These are phyloP conservation scores for Barbus barbus DNA, from an alignment of 2,113 vertebrate genomes.

Conservation along the genomic window DNA sequence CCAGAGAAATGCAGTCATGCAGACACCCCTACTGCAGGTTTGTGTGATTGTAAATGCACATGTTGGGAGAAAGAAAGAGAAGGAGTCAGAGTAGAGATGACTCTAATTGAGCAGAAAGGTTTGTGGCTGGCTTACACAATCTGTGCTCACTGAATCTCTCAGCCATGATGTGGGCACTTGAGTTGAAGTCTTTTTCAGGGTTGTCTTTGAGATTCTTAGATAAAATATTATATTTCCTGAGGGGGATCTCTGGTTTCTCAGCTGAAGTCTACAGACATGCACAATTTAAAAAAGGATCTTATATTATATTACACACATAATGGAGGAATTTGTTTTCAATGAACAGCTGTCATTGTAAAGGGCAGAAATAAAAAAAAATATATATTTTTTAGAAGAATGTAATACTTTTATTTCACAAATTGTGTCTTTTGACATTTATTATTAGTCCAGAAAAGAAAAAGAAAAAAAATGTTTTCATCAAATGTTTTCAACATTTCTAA, in stretches of 20 bases:
- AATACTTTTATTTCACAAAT: neutral
- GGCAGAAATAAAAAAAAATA: neutral
- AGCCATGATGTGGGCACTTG: slow-evolving; percentile 30
- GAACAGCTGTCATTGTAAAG: neutral
- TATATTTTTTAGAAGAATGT: neutral
- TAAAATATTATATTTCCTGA: slow-evolving; percentile 5
- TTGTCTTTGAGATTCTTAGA: slow-evolving; percentile 30
- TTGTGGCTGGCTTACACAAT: slow-evolving; percentile 25
- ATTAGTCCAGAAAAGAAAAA: too few species aligned
- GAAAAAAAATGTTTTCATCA: too few species aligned
- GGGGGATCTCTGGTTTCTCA: neutral
- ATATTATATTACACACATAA: slow-evolving; percentile 6
- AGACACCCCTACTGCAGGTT: slow-evolving; percentile 60
- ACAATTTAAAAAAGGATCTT: neutral
- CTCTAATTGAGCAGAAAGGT: slow-evolving; percentile 32
- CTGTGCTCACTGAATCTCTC: slow-evolving; percentile 6
- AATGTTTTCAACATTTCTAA: too few species aligned
- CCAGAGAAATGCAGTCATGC: slow-evolving; percentile 66
- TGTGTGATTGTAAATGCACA: slow-evolving; percentile 61
- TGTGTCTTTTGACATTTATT: too few species aligned
- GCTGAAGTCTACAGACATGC: neutral
- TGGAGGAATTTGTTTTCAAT: neutral
- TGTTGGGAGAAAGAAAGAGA: slow-evolving; percentile 44
- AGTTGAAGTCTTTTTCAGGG: slow-evolving; percentile 1
- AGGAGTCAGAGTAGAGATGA: slow-evolving; percentile 4